phyloP scores from a whole-genome alignment of 2,113 vertebrate species.

The Junco hyemalis region DNA sequence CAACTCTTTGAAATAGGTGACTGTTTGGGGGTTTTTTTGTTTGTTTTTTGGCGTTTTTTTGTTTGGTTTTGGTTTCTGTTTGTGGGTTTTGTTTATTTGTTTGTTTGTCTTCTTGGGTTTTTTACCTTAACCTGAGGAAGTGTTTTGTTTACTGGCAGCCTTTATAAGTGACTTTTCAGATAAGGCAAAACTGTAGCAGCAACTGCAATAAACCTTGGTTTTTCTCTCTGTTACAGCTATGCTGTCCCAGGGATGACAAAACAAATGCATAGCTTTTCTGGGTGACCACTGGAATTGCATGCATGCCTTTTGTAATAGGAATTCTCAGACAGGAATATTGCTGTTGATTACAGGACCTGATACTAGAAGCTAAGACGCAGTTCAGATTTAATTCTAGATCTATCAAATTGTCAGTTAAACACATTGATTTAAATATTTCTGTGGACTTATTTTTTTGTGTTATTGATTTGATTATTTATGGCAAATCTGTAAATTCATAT shows the following conservation, averaged over 20 bases:
- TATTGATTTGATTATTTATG: not conserved
- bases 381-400: not conserved
- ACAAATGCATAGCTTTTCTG: not conserved
- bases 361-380: not conserved
- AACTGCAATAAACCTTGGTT: not conserved
- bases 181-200: not conserved
- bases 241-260: not conserved
- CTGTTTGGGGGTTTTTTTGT: not conserved
- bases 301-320: not conserved
- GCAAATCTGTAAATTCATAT: not conserved
- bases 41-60: too few relatives aligned
- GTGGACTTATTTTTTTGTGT: not conserved
- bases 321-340: not conserved
- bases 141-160: not conserved
- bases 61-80: not conserved
- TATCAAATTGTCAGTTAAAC: not conserved
- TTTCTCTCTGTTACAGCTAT: not conserved
- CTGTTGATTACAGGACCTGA: not conserved
- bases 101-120: not conserved
- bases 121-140: not conserved
- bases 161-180: not conserved
- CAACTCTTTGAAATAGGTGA: not conserved
- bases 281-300: not conserved
- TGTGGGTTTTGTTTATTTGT: too few relatives aligned
- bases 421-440: not conserved